Base-by-base conservation (phyloP, 2,797 vertebrate genomes). In the Corythornis leucogaster region DNA sequence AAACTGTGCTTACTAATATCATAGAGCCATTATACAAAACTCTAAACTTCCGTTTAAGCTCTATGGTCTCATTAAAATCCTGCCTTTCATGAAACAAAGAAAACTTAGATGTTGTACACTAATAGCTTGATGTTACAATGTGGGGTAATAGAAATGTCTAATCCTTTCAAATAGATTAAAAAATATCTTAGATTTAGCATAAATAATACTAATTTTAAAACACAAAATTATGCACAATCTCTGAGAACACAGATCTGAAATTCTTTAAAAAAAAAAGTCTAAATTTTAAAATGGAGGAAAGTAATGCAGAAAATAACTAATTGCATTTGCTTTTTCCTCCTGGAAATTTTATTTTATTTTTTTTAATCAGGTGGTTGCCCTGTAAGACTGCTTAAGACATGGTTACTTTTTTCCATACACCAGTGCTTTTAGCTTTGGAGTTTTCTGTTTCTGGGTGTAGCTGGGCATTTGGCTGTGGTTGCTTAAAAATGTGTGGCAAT, bases 311-410 rank as follows among this genome's bases (percentile, higher is more conserved):
- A 88, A 88, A 85, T 9, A 53, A 80, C 16, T 35, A 31, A n/a
- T 48, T 26, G 12, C 8, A 40, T 40, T 40, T 8, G 6, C 25
- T 74, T 59, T 81, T 81, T 42, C 53, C 6, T 58, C 62, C 57
- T 40, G 40, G 24, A n/a, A 16, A 13, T 33, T 8, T 22, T 6
- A 33, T n/a, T 13, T 57, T 58, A 55, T 51, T 64, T 33, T 57
- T 58, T 30, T 8, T 6, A 31, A 64, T 54, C 8, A 20, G n/a
- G 25, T 57, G 6, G 0, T 80, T 90, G 43, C 61, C 85, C 63
- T 96, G 40, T 95, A 91, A 89, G 78, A 40, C 95, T 96, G 64
- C 93, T 96, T 92, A 87, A 96, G 94, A 95, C 87, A 51, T 89
- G 86, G 82, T 95, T 96, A 43, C 66, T 12, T 30, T 89, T 85